A percentile compares a stretch with the other conserved stretches of the same genome.
Evolutionary conservation across 2,888 invertebrate species (phyloP).

Genomic region (Drosophila lacicola): DNA sequence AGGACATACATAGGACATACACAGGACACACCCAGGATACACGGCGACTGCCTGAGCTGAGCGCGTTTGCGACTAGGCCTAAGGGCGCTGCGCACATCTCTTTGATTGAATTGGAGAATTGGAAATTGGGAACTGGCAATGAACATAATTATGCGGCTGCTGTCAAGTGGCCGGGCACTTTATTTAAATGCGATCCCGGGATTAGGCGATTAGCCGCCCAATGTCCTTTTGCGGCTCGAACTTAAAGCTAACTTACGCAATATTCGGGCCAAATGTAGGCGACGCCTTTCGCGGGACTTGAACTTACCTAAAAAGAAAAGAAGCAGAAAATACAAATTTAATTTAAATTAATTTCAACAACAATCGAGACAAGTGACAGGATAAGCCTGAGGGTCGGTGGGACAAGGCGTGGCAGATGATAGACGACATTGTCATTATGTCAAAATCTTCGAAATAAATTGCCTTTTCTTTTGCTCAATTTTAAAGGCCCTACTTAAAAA

Average conservation of each 20-base stretch:
- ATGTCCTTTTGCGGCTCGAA: slow-evolving; percentile 8
- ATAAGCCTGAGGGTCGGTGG: slow-evolving; percentile 18
- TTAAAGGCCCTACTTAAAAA: slow-evolving; percentile 81
- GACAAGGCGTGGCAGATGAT: not conserved
- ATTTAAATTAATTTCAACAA: slow-evolving; percentile 64
- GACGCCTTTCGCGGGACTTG: not conserved
- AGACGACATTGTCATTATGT: slow-evolving; percentile 36
- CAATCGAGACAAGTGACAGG: slow-evolving; percentile 41
- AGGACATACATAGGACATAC: not conserved
- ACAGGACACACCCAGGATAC: not conserved
- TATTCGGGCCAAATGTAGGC: not conserved
- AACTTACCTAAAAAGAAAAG: slow-evolving; percentile 72
- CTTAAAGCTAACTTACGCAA: slow-evolving; percentile 38
- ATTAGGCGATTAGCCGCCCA: slow-evolving; percentile 21
- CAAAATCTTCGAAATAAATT: slow-evolving; percentile 74
- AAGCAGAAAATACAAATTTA: slow-evolving; percentile 46
- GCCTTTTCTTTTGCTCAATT: slow-evolving; percentile 73
- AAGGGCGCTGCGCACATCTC: slow-evolving; percentile 44
- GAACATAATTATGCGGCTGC: slow-evolving; percentile 71
- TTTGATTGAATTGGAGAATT: slow-evolving; percentile 73
- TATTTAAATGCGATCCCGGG: slow-evolving; percentile 24
- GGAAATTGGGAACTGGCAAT: slow-evolving; percentile 64
- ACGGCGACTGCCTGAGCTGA: slow-evolving; percentile 23
- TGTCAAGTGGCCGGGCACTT: slow-evolving; percentile 50
- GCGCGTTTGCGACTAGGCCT: slow-evolving; percentile 50